phyloP scores from a whole-genome alignment of 2,888 invertebrate species.

The Rhingia rostrata region DNA sequence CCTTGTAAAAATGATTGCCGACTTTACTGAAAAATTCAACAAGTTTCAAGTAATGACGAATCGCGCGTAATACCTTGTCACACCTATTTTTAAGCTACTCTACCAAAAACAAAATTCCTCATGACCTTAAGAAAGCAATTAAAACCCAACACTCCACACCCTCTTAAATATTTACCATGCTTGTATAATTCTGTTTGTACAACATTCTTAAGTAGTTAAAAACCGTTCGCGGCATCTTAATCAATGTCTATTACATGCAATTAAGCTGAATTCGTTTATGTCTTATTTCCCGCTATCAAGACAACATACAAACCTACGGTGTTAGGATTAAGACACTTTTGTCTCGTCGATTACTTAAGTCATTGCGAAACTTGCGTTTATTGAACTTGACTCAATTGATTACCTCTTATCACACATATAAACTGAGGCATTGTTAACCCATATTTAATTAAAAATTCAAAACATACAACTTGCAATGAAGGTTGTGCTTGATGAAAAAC shows the following conservation, averaged over 20 bases:
- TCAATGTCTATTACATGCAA: not conserved
- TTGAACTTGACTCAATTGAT: constrained; percentile 23
- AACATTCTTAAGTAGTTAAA: too few species aligned
- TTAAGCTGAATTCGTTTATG: not conserved
- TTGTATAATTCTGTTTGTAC: not conserved
- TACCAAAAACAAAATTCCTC: not conserved
- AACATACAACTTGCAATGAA: not conserved
- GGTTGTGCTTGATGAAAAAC: not conserved
- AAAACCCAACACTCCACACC: not conserved
- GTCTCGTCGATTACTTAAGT: not conserved
- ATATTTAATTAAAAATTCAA: constrained; percentile 3
- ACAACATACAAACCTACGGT: not conserved
- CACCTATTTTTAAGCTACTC: not conserved
- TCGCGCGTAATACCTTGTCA: not conserved
- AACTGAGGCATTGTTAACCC: not conserved
- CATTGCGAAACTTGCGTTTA: constrained; percentile 1
- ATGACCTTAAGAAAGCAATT: constrained; percentile 1
- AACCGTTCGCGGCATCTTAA: not conserved
- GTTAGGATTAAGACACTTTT: not conserved
- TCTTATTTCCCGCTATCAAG: not conserved
- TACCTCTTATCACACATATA: constrained; percentile 10
- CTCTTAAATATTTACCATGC: not conserved
- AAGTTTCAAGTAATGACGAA: too few species aligned
- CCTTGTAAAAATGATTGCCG: too few species aligned
- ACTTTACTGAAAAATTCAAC: too few species aligned